Evolutionary conservation across 2,797 vertebrate species (phyloP).

Genomic region (Psittacula echo): DNA sequence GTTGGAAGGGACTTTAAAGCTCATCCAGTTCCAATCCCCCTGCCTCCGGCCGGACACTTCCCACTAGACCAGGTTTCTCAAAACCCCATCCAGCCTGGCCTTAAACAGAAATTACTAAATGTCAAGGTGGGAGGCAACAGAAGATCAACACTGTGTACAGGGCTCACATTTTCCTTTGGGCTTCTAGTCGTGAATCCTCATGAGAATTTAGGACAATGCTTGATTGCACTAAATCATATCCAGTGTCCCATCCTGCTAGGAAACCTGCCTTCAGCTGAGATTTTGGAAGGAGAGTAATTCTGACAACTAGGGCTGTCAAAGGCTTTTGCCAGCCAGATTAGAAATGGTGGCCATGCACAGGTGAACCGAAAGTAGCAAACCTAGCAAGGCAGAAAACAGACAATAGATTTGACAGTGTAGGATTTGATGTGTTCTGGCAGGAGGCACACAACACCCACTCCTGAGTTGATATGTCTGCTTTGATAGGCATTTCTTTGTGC

Average conservation of each 20-base stretch:
- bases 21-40: background rate
- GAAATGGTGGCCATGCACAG: background rate
- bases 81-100: background rate
- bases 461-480: background rate
- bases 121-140: background rate
- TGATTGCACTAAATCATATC: background rate
- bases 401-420: background rate
- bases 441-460: background rate
- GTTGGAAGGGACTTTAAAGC: background rate
- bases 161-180: background rate
- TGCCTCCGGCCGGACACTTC: background rate
- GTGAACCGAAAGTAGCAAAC: fast-evolving
- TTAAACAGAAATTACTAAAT: background rate
- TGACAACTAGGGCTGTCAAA: background rate
- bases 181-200: fast-evolving
- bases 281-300: background rate
- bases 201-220: background rate
- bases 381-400: background rate
- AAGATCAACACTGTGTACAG: background rate
- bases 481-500: background rate
- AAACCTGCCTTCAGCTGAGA: background rate
- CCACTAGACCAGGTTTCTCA: background rate
- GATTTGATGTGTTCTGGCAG: background rate
- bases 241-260: background rate
- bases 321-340: background rate